Percentiles rank a stretch among this genome's conserved stretches.
Conservation (phyloP, 2,888 invertebrate species). For the Cataglyphis rosenhaueri region DNA sequence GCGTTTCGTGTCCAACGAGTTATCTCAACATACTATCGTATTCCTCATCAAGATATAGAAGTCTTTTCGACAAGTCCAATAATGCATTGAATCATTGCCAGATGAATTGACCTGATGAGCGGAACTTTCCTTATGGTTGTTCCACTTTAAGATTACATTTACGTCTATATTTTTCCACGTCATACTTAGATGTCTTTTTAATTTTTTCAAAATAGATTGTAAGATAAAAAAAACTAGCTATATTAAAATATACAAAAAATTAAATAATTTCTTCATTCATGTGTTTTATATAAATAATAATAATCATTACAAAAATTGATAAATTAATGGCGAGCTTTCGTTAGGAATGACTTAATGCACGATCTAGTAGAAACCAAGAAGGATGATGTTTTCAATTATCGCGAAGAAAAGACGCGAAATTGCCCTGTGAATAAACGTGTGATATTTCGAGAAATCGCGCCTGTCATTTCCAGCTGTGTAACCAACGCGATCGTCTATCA, state of each 20-base stretch:
- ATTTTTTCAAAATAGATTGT: background rate
- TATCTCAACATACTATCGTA: constrained; percentile 2
- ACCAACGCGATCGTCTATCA: constrained; percentile 34
- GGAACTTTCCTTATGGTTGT: constrained; percentile 27
- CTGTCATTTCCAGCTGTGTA: constrained; percentile 10
- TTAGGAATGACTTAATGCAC: background rate
- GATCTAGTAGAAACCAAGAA: background rate
- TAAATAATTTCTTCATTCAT: background rate
- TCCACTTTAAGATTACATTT: constrained; percentile 36
- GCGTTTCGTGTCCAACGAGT: background rate
- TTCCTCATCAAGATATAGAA: background rate
- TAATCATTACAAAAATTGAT: background rate
- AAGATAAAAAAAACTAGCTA: background rate
- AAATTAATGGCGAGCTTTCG: background rate
- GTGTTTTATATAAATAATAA: background rate
- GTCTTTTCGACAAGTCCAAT: background rate
- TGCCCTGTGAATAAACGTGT: background rate
- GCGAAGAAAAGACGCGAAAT: background rate
- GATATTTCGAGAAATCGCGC: constrained; percentile 28
- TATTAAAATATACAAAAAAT: background rate
- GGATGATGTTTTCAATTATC: constrained; percentile 9
- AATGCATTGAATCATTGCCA: constrained; percentile 9
- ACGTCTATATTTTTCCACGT: background rate
- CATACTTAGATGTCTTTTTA: background rate
- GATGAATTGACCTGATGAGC: background rate